Base-by-base conservation (phyloP, 2,113 vertebrate species). In the Cisticola juncidis region DNA sequence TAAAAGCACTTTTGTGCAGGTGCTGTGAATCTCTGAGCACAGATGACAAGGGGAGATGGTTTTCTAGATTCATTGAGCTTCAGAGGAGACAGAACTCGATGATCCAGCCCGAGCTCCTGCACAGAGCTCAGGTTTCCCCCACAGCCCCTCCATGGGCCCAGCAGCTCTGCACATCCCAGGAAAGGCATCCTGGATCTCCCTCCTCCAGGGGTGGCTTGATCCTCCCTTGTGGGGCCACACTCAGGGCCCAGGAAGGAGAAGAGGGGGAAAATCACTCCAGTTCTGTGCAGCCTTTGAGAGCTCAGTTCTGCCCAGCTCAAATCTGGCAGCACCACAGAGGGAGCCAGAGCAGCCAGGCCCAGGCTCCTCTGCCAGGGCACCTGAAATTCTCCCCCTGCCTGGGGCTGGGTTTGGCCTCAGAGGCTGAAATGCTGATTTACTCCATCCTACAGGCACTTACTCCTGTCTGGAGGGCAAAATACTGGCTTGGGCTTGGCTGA, bases 1-100 rank as follows among this genome's bases (percentile, higher is more conserved):
- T 92, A 92, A 94, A 96, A 97, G 94, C 92, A 91, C 79, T 97
- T 96, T 86, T 91, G 94, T 96, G 93, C 94, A 90, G 86, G 79
- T 90, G 93, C 91, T 90, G 88, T 86, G 94, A 93, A 88, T 85
- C 81, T 84, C 93, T 84, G 11, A n/a, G 86, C 64, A 15, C 42
- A 9, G 69, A 73, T 96, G 88, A 96, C 91, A 94, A 74, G 78
- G 61, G 42, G 79, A 97, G 91, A 94, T 90, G 84, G 85, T 70
- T 95, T 95, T 94, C 93, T 83, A 74, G 96, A 94, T 94, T 97
- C 88, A 86, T 29, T 71, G 86, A 94, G 93, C 76, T 92, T 91
- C 72, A 48, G 88, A 84, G n/a, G 44, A 95, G 88, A 60, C 44
- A 53, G 71, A 54, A 56, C 57, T 82, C 2, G 2, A 61, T 57